phyloP scores from a whole-genome alignment of 2,797 vertebrate species.

The Tragopan temminckii region DNA sequence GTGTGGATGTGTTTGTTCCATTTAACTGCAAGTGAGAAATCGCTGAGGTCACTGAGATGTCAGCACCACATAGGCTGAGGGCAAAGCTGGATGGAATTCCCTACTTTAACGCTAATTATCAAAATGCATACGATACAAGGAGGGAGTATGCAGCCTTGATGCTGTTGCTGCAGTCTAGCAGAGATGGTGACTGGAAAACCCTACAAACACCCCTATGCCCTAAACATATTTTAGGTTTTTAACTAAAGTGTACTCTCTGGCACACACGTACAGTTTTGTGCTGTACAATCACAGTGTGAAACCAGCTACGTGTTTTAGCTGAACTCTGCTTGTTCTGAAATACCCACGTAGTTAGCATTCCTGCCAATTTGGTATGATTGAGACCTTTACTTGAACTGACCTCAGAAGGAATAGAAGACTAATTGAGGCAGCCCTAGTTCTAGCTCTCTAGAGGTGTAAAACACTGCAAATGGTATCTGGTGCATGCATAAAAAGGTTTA shows the following conservation, averaged over 20 bases:
- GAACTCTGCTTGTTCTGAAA: constrained; percentile 9
- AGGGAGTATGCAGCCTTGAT: fast-evolving
- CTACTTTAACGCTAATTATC: constrained; percentile 3
- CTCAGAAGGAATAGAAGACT: constrained; percentile 63
- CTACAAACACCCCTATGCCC: background rate
- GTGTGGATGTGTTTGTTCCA: constrained; percentile 50
- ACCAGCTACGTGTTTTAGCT: background rate
- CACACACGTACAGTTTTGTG: fast-evolving
- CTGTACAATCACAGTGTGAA: background rate
- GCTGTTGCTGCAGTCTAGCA: background rate
- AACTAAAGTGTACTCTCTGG: background rate
- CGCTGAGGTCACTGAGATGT: constrained; percentile 15
- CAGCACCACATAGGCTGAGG: background rate
- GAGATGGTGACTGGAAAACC: background rate
- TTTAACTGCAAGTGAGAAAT: constrained; percentile 59
- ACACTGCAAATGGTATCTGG: constrained; percentile 40
- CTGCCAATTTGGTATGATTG: constrained; percentile 40
- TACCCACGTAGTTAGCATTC: constrained; percentile 37
- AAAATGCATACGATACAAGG: background rate
- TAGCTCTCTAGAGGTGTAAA: constrained; percentile 43
- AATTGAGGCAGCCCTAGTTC: constrained; percentile 40
- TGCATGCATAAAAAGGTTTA: constrained; percentile 54
- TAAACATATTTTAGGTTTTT: constrained; percentile 2
- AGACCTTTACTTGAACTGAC: constrained; percentile 67
- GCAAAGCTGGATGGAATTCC: constrained; percentile 39